phyloP scores from a whole-genome alignment of 2,888 invertebrate species.

The Drosophila prolongata region DNA sequence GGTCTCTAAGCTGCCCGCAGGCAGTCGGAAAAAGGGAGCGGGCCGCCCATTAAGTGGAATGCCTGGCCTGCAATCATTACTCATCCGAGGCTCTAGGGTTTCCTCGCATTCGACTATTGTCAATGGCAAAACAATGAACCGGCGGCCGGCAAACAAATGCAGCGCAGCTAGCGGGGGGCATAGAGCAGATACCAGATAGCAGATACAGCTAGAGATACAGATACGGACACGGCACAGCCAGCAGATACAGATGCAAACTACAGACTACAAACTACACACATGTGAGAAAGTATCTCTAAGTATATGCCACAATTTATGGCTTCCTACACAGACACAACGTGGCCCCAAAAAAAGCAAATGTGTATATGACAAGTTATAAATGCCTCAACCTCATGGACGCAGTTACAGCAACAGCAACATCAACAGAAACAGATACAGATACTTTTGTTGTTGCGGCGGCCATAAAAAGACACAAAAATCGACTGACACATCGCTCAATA shows the following conservation, averaged over 20 bases:
- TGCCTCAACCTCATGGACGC: slow-evolving; percentile 48
- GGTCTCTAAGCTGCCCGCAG: slow-evolving; percentile 57
- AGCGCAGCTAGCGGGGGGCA: slow-evolving; percentile 45
- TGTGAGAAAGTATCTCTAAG: slow-evolving; percentile 45
- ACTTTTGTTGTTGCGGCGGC: slow-evolving; percentile 54
- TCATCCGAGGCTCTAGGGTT: slow-evolving; percentile 63
- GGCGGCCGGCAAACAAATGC: slow-evolving; percentile 35
- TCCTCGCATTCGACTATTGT: slow-evolving; percentile 56
- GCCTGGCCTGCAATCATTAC: slow-evolving; percentile 74
- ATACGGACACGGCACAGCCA: slow-evolving; percentile 12
- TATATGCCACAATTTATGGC: slow-evolving; percentile 67
- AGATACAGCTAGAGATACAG: slow-evolving; percentile 27
- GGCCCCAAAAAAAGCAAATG: slow-evolving; percentile 48
- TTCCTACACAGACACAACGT: slow-evolving; percentile 63
- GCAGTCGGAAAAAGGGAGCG: slow-evolving; percentile 33
- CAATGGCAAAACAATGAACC: slow-evolving; percentile 67
- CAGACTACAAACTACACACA: slow-evolving; percentile 34
- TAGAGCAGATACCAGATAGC: slow-evolving; percentile 19
- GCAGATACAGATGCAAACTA: slow-evolving; percentile 44
- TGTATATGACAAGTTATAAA: slow-evolving; percentile 76
- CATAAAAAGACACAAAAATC: slow-evolving; percentile 59
- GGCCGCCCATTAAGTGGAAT: slow-evolving; percentile 62
- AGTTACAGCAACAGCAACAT: slow-evolving; percentile 22
- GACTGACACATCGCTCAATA: slow-evolving; percentile 75
- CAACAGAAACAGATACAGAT: slow-evolving; percentile 29